A percentile compares a stretch with the other conserved stretches of the same genome.
These are phyloP conservation scores for Megaceryle maxima DNA, from an alignment of 2,113 vertebrate species.

Conservation along the genomic window DNA sequence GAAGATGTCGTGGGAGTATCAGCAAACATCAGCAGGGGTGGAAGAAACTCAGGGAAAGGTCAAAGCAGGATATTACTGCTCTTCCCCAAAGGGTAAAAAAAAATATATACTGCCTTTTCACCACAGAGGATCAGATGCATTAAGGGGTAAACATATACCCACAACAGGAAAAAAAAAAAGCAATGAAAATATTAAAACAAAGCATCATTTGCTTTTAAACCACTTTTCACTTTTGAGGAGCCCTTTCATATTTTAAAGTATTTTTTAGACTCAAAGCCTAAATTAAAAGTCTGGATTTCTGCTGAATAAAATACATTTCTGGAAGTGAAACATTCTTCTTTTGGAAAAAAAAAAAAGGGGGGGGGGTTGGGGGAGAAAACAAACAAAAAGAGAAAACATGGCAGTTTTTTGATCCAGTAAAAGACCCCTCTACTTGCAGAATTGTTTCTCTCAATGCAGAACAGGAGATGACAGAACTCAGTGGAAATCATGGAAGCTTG, in stretches of 20 bases:
- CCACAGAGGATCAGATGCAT: not conserved
- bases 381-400: not conserved
- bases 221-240: not conserved
- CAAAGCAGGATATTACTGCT: not conserved
- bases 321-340: not conserved
- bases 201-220: not conserved
- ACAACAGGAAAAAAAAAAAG: fast-evolving
- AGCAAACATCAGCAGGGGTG: not conserved
- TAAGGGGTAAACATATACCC: not conserved
- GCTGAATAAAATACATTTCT: not conserved
- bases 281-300: not conserved
- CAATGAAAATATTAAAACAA: not conserved
- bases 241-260: not conserved
- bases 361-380: too few species aligned
- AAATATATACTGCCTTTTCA: not conserved
- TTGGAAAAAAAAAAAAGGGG: fast-evolving
- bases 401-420: not conserved
- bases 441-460: fast-evolving
- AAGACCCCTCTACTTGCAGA: not conserved
- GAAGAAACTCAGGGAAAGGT: not conserved
- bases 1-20: not conserved
- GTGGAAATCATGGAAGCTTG: not conserved
- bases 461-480: not conserved
- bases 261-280: not conserved
- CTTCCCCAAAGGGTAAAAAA: not conserved